phyloP scores from a whole-genome alignment of 2,797 vertebrate species.

The Halcyon badia region DNA sequence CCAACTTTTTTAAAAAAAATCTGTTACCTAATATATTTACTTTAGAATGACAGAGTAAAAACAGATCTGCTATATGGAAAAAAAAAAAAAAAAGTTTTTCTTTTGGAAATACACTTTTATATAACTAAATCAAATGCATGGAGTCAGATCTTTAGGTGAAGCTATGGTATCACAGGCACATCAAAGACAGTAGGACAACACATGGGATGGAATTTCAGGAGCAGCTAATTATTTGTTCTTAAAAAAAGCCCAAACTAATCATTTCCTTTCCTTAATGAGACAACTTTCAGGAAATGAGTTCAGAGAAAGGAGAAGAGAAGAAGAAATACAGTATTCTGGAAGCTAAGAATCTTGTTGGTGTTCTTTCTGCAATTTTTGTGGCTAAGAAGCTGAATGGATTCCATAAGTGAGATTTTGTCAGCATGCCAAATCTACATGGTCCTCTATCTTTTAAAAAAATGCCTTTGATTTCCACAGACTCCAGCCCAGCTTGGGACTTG shows the following conservation, averaged over 20 bases:
- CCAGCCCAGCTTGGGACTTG: constrained; percentile 51
- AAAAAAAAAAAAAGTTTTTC: neutral
- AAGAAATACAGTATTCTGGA: constrained; percentile 45
- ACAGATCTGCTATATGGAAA: neutral
- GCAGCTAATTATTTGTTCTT: constrained; percentile 24
- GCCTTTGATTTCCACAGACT: constrained; percentile 70
- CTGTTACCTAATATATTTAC: neutral
- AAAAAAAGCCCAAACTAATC: neutral
- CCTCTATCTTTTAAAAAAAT: constrained; percentile 73
- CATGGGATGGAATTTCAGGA: constrained; percentile 14
- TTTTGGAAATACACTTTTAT: neutral
- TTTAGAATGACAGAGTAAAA: neutral
- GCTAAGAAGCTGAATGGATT: constrained; percentile 71
- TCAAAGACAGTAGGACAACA: neutral
- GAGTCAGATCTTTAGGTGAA: neutral
- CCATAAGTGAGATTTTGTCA: constrained; percentile 71
- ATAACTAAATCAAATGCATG: neutral
- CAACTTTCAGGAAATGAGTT: constrained; percentile 25
- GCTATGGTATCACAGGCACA: neutral
- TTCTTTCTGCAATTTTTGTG: constrained; percentile 54
- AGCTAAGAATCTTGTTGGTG: constrained; percentile 26
- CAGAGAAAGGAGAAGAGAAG: neutral
- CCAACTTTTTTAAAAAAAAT: neutral
- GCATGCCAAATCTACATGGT: constrained; percentile 66
- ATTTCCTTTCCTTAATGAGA: constrained; percentile 40